Conservation (phyloP, 2,888 invertebrate genomes). For the Leucoptera coffeella region DNA sequence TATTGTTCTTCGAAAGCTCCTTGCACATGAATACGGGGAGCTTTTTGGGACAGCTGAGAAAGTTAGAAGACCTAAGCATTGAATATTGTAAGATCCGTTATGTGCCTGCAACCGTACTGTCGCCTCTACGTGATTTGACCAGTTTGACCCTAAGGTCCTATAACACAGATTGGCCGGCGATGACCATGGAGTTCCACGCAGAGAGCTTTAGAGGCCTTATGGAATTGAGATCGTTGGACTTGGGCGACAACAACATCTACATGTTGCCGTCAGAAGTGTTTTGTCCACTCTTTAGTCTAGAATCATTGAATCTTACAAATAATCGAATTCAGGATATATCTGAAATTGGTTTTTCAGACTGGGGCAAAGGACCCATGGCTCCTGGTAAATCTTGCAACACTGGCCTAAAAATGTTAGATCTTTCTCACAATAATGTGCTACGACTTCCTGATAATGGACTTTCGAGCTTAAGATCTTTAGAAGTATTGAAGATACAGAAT, state of each 20-base stretch:
- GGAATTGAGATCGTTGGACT: conserved; percentile 61
- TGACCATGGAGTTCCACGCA: conserved; percentile 70
- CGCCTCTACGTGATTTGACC: conserved; percentile 61
- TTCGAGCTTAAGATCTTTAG: conserved; percentile 62
- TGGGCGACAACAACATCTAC: conserved; percentile 73
- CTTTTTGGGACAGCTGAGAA: conserved; percentile 59
- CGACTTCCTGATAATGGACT: conserved; percentile 65
- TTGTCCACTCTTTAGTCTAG: conserved; percentile 64
- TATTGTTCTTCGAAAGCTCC: conserved; percentile 68
- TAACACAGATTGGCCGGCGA: conserved; percentile 73
- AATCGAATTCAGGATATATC: conserved; percentile 75
- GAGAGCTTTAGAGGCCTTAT: conserved; percentile 67
- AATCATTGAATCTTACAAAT: conserved; percentile 64
- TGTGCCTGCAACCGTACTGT: conserved; percentile 64
- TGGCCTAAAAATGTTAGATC: conserved; percentile 63
- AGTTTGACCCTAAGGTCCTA: conserved; percentile 65
- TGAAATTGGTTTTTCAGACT: conserved; percentile 69
- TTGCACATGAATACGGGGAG: conserved; percentile 56
- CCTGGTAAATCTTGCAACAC: conserved; percentile 67
- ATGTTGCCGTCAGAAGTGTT: conserved; percentile 65
- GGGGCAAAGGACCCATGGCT: conserved; percentile 60
- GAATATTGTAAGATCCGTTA: conserved; percentile 74
- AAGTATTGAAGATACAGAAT: conserved; percentile 65
- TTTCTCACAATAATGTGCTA: conserved; percentile 67
- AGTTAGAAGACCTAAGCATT: conserved; percentile 67